Evolutionary conservation across 2,113 vertebrate species (phyloP).

Genomic region (Dendrocopos noguchii): DNA sequence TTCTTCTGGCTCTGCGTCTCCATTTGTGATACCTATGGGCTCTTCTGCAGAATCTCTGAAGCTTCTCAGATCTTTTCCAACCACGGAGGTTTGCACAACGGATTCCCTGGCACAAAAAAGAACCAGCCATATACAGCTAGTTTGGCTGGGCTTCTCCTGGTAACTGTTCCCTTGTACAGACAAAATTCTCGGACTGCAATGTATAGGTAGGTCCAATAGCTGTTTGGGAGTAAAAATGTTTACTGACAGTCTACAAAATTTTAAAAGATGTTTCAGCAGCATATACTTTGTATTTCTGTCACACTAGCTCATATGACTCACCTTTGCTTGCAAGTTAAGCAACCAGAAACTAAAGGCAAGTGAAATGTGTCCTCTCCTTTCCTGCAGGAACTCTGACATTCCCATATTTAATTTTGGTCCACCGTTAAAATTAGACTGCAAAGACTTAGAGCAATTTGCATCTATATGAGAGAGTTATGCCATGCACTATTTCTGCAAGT

Average conservation of each 20-base stretch:
- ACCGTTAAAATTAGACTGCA: background rate
- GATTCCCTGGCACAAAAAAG: background rate
- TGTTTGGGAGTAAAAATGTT: background rate
- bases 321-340: background rate
- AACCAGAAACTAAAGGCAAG: background rate
- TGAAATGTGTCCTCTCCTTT: background rate
- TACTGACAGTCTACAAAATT: background rate
- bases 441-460: background rate
- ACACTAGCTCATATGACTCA: background rate
- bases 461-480: background rate
- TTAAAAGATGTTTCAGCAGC: background rate
- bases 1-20: background rate
- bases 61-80: background rate
- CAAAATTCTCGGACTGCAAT: background rate
- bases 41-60: background rate
- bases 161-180: background rate
- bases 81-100: background rate
- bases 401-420: background rate
- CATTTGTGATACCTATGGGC: background rate
- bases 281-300: background rate
- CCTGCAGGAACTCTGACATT: background rate
- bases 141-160: background rate
- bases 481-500: background rate
- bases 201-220: background rate
- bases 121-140: background rate